A percentile compares a stretch with the other conserved stretches of the same genome.
These are phyloP conservation scores for Melanotaenia nigrans DNA, from an alignment of 2,797 vertebrate genomes.

Conservation along the genomic window DNA sequence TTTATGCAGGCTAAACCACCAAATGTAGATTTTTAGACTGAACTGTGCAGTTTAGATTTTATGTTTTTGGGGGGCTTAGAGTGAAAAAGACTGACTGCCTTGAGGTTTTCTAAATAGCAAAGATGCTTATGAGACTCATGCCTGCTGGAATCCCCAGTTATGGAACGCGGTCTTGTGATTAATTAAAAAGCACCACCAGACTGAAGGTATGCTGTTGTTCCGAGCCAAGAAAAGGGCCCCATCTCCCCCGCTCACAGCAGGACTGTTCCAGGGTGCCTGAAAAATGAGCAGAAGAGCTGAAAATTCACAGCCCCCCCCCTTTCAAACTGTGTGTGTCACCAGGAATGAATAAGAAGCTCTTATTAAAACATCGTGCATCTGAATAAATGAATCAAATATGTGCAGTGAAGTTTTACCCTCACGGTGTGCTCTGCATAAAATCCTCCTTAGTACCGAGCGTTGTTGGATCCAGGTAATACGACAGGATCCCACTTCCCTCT, in stretches of 20 bases:
- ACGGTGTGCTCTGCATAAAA: conserved; percentile 58
- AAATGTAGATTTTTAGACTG: conserved; percentile 8
- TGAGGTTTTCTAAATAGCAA: conserved; percentile 49
- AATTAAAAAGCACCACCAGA: conserved; percentile 75
- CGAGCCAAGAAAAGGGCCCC: conserved; percentile 63
- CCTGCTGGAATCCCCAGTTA: conserved; percentile 71
- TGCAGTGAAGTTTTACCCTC: conserved; percentile 40
- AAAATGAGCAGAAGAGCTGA: conserved; percentile 41
- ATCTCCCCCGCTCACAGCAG: conserved; percentile 47
- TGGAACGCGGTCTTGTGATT: conserved; percentile 74
- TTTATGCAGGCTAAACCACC: neutral
- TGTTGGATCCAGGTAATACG: conserved; percentile 51
- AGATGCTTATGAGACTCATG: conserved; percentile 62
- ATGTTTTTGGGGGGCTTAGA: conserved; percentile 22
- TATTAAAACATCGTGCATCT: conserved; percentile 57
- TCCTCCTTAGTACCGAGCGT: conserved; percentile 18
- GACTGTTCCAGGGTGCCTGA: conserved; percentile 55
- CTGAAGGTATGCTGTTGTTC: conserved; percentile 66
- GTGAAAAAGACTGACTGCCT: conserved; percentile 33
- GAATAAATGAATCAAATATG: conserved; percentile 66
- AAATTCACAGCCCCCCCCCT: conserved; percentile 38
- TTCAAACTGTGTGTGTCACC: conserved; percentile 45
- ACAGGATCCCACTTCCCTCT: conserved; percentile 50
- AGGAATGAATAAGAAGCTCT: conserved; percentile 54
- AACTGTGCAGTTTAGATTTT: conserved; percentile 2